Base-by-base conservation (phyloP, 2,113 vertebrate species). In the Apus apus region DNA sequence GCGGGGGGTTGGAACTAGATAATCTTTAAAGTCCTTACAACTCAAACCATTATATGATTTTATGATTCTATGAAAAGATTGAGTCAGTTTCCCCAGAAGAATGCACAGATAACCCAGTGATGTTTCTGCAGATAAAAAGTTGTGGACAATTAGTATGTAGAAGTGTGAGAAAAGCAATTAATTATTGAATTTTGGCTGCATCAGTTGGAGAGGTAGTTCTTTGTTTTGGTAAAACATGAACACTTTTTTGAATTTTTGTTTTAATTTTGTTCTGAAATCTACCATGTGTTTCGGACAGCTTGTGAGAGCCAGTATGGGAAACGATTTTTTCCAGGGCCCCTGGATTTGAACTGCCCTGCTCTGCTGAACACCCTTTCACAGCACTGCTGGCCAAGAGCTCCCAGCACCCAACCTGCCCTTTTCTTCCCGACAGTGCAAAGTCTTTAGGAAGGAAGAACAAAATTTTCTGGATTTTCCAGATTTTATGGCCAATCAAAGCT, bases 301-400 rank as follows among this genome's bases (percentile, higher is more conserved):
- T 43, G 15, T 62, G 16, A 79, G 66, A 71, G 23, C 10, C 2
- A 20, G 10, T 60, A 51, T 0, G 0, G 46, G 9, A 29, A n/a
- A 16, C 16, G n/a, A 89, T 22, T 62, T 72, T 60, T 75, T 62
- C 32, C 17, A 30, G 16, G 29, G 14, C 3, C 6, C 12, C 4
- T 62, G 67, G 22, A 5, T 45, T 43, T 34, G 53, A 11, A 8
- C 6, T 67, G 20, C 11, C 15, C 38, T 72, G 22, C 36, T 61
- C 4, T 23, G 13, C 21, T 4, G 5, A 50, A 13, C 17, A 4
- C 18, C 8, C 5, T 51, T 54, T 20, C 8, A 8, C 7, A 50
- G 30, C 17, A 25, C 8, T 21, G 30, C 36, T 72, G 53, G 5
- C 40, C 0, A 0, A 38, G 48, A 64, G 19, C 6, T 50, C n/a